Evolutionary conservation across 2,797 vertebrate genomes (phyloP), one percentile per base, ranked within the genome.

Genomic region (Amblyraja radiata): DNA sequence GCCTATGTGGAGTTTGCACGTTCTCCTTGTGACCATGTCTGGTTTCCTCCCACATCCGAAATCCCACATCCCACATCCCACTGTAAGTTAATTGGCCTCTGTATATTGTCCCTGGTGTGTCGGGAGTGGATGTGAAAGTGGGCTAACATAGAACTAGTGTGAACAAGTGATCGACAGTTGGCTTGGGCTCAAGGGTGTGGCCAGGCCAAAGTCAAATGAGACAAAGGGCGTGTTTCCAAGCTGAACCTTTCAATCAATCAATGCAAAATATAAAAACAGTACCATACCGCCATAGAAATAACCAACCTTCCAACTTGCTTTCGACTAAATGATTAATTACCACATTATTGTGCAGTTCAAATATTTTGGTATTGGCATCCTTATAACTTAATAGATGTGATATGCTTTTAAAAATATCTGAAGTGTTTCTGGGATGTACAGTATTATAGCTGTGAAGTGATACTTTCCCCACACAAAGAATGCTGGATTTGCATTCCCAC

Each of bases 401-500:
- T 91, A 91, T 25, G 65, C 65, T 91, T 32, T 71, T 91, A 73
- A 91, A 71, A 32, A 65, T 73, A 91, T 46, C 68, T 46, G 11
- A 28, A 91, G 63, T 74, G 68, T 91, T 91, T 73, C 68, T 91
- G 68, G 68, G 88, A 71, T 91, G 88, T 73, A 54, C 46, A 6
- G 46, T 54, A 32, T 71, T 91, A 16, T 73, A 91, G 68, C 68
- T 91, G 88, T 91, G 73, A 91, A 91, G 9, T 91, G 68, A 91
- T 46, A 65, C 84, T 63, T 32, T 58, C 61, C 61, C 58, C 8
- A 73, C n/a, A 39, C 88, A 54, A 91, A 74, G 65, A 68, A 91
- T 91, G 88, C 5, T 73, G 88, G 68, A 91, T 91, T 91, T 91
- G 32, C 88, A 91, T 91, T 91, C 65, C 68, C 36, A 28, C 39